Conservation (phyloP, 1,140 invertebrate genomes). For the Marisa cornuarietis region DNA sequence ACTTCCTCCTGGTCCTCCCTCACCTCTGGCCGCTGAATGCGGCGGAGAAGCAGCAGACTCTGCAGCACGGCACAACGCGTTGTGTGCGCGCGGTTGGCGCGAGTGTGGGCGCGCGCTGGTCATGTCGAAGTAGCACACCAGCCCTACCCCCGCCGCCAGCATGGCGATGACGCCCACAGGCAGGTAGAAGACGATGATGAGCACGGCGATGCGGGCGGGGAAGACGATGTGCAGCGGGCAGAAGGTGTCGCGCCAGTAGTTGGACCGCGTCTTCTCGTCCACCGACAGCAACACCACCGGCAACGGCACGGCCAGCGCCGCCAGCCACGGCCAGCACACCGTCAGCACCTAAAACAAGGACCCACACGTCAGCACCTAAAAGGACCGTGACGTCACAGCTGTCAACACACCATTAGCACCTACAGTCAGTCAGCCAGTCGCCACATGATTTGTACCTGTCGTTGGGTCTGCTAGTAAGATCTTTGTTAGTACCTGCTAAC, state of each 20-base stretch:
- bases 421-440: no score
- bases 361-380: constrained; percentile 10
- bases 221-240: constrained; percentile 20
- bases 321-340: constrained; percentile 20
- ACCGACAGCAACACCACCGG: constrained; percentile 10
- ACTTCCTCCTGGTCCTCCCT: no score
- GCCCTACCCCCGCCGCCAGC: background rate
- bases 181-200: constrained; percentile 23
- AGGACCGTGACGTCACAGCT: background rate
- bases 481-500: no score
- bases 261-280: background rate
- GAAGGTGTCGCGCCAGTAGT: constrained; percentile 24
- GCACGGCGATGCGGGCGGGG: constrained; percentile 15
- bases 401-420: no score
- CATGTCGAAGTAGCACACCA: constrained; percentile 2
- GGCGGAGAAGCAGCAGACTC: background rate
- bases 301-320: constrained; percentile 1
- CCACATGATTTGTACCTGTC: no score
- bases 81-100: background rate
- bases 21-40: background rate
- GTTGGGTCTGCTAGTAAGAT: no score
- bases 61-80: background rate
- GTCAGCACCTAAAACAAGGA: background rate
- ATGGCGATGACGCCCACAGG: constrained; percentile 9
- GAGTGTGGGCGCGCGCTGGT: background rate